Evolutionary conservation across 1,140 invertebrate species (phyloP).

Genomic region (Fopius arisanus): DNA sequence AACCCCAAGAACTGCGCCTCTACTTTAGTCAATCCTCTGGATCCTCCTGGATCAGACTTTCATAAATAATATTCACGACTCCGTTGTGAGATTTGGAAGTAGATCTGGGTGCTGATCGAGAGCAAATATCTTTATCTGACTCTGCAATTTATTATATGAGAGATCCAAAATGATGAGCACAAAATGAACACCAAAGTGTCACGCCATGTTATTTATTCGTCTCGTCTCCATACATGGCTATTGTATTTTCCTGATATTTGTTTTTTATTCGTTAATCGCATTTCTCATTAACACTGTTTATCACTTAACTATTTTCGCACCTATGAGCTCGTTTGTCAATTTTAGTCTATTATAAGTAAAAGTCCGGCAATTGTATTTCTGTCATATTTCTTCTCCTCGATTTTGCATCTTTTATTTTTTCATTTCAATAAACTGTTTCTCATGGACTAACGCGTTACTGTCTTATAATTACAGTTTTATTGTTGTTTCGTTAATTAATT

Average conservation of each 20-base stretch:
- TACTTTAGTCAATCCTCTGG: too few species aligned
- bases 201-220: conserved; percentile 2
- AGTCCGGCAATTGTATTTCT: neutral
- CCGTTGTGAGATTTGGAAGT: too few species aligned
- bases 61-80: too few species aligned
- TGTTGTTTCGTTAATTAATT: conserved; percentile 45
- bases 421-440: neutral
- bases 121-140: too few species aligned
- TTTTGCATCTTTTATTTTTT: neutral
- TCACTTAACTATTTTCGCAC: conserved; percentile 9
- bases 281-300: conserved; percentile 5
- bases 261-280: neutral
- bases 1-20: too few species aligned
- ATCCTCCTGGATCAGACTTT: too few species aligned
- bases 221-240: neutral
- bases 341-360: neutral
- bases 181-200: neutral
- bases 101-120: too few species aligned
- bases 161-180: too few species aligned
- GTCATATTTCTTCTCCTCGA: neutral
- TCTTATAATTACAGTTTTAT: conserved; percentile 7
- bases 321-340: conserved; percentile 6
- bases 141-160: too few species aligned
- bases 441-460: neutral
- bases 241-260: neutral